Evolutionary conservation across 2,113 vertebrate genomes (phyloP).

Genomic region (Donacobius atricapilla): DNA sequence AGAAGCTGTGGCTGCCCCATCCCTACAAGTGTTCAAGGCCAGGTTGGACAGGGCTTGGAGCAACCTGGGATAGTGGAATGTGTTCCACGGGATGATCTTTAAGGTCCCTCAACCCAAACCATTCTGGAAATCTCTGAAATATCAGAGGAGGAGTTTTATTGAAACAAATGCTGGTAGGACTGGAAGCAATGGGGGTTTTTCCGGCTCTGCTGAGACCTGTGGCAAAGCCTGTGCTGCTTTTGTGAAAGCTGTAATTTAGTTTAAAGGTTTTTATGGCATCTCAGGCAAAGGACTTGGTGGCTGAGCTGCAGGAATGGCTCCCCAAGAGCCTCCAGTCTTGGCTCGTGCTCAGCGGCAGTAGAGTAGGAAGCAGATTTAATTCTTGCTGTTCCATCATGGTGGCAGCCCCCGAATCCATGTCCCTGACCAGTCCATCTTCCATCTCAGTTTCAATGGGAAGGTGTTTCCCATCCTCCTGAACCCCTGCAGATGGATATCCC

Average conservation of each 20-base stretch:
- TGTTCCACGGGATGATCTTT: neutral
- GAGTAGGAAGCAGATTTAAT: neutral
- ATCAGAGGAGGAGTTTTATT: neutral
- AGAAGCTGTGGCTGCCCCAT: neutral
- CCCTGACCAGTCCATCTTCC: neutral
- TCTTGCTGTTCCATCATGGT: accelerated
- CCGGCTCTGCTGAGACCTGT: neutral
- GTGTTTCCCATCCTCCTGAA: neutral
- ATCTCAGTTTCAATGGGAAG: neutral
- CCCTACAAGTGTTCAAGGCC: neutral
- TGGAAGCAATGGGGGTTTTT: neutral
- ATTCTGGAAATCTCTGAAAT: neutral
- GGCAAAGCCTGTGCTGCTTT: neutral
- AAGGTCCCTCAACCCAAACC: neutral
- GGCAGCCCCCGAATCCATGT: neutral
- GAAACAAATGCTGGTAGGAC: neutral
- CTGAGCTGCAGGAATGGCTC: neutral
- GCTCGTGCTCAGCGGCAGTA: neutral
- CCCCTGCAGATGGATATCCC: neutral
- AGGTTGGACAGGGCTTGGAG: neutral
- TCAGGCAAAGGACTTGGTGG: no score
- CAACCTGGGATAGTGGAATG: accelerated
- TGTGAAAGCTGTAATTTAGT: neutral
- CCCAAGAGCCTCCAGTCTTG: neutral
- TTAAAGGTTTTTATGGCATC: neutral